Evolutionary conservation across 2,888 invertebrate species (phyloP), one percentile per base, ranked within the genome.

Genomic region (Synergus umbraculus): DNA sequence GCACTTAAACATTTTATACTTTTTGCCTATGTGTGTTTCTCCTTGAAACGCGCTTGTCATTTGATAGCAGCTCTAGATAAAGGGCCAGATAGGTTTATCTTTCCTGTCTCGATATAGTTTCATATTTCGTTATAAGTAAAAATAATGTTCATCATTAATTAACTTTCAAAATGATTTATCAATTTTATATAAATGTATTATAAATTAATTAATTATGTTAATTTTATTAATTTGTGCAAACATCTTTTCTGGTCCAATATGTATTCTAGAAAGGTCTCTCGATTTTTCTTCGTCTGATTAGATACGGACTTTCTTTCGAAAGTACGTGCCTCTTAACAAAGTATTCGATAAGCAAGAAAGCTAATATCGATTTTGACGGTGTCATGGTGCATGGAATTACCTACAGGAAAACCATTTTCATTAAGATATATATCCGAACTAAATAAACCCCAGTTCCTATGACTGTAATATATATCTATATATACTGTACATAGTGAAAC

Each of bases 291-390:
- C 37, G 29, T 37, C 49, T n/a, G 29, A 73, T 73, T 54, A 54
- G 54, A 46, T 73, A 22, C 29, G 69, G 43, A 22, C 76, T 66
- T 69, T 41, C 43, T 67, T 41, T 13, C 13, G 44, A 69, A 58
- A 78, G 44, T 67, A 69, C 69, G 60, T 44, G 67, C 54, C 44
- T 60, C 44, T 41, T 60, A 58, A n/a, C 43, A 12, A 67, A 73
- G 66, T 54, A 76, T 78, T 76, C 78, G 81, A 81, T 79, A 76
- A 82, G 79, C 76, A 60, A 66, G 79, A 76, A 79, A 81, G 79
- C 67, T 81, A 78, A 81, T 83, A 83, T 83, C 81, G 83, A 83
- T 83, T 81, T 79, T 78, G 49, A 15, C 67, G 37, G 43, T 54
- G 64, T 64, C 78, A 46, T 41, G 41, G 78, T 29, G 49, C 37